Evolutionary conservation across 64 coral and sea anemone genomes (phyloP), one percentile per base, ranked within the genome.

Genomic region (Dendrophyllia cribrosa): DNA sequence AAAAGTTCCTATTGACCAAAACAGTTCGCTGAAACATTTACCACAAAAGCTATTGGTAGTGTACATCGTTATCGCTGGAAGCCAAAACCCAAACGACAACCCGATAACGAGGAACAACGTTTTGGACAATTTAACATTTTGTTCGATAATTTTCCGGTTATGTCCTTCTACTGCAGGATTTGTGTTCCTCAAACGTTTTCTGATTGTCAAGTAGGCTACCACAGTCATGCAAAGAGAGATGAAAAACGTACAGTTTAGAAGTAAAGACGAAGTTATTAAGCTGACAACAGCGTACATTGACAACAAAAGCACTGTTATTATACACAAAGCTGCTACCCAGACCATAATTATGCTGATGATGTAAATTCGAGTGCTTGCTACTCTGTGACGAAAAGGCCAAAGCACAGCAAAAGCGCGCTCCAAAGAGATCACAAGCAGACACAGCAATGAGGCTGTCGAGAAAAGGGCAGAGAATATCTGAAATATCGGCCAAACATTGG

Each of bases 361-460:
- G 43, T 84, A 84, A 4, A 15, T 22, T 68, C 63, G 63, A 47
- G 63, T 68, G 17, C 43, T 67, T 64, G 62, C 20, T 64, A 67
- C 19, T 12, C 80, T 44, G 21, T 84, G 80, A 48, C 80, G 80
- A 84, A 84, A 34, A 0, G 80, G 80, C 44, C 59, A 67, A 23
- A 84, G 17, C 8, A 84, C 61, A 21, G 80, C 60, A 51, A 67
- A 84, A 15, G 80, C 80, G 44, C 80, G 80, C 63, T 84, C 80
- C 80, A 84, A 22, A 1, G 80, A 66, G 20, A 84, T 67, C 45
- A 84, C 17, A 3, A 46, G 25, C 21, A 84, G 80, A 16, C 9
- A 67, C 3, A 84, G 45, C 7, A 46, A 75, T 20, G 47, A 75
- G 13, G 19, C 17, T 17, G 17, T 75, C 17, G 72, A 16, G 47